Evolutionary conservation across 2,888 invertebrate species (phyloP).

Genomic region (Papilio protenor): DNA sequence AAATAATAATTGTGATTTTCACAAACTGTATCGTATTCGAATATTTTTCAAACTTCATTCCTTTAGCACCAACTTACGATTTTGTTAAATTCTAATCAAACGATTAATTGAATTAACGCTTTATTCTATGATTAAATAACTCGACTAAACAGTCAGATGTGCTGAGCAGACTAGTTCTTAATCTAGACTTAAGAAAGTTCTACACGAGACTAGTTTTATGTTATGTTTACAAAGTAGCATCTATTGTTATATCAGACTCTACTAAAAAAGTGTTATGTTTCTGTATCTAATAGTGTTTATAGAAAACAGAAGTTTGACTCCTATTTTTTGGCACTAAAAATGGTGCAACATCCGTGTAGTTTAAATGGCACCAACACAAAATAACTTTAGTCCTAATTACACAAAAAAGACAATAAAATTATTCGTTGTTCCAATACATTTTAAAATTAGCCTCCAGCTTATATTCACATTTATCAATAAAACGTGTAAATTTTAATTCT

Average conservation of each 20-base stretch:
- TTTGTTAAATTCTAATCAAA: too few relatives aligned
- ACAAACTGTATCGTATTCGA: too few relatives aligned
- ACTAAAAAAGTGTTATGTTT: not conserved
- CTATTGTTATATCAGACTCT: not conserved
- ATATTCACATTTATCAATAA: not conserved
- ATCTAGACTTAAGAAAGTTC: not conserved
- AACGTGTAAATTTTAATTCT: not conserved
- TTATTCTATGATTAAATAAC: too few relatives aligned
- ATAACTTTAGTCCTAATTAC: too few relatives aligned
- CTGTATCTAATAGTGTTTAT: constrained; percentile 10
- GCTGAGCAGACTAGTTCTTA: constrained; percentile 8
- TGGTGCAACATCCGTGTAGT: not conserved
- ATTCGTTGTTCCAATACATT: constrained; percentile 6
- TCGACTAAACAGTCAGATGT: too few relatives aligned
- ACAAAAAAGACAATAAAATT: not conserved
- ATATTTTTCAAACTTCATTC: too few relatives aligned
- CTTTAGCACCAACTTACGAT: too few relatives aligned
- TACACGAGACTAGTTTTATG: not conserved
- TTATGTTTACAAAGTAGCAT: not conserved
- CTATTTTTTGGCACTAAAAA: constrained; percentile 35
- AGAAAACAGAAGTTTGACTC: constrained; percentile 29
- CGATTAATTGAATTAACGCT: too few relatives aligned
- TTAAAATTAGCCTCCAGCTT: not conserved
- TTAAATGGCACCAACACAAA: constrained; percentile 2
- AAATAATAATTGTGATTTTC: too few relatives aligned